Conservation (phyloP, 2,888 invertebrate species). For the Plebejus argus region DNA sequence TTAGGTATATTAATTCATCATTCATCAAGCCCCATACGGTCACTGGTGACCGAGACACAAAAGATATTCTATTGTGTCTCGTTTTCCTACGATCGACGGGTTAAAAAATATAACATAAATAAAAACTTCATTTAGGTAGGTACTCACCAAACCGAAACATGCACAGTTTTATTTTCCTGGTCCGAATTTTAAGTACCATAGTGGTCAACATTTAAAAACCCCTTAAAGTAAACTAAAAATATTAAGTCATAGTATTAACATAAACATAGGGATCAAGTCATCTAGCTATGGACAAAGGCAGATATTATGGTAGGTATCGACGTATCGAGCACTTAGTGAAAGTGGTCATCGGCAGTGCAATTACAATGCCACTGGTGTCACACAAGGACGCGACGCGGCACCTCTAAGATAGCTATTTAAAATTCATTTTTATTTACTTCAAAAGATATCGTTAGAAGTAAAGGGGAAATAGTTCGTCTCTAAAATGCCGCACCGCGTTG, state of each 20-base stretch:
- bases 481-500: background rate
- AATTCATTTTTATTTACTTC: background rate
- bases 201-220: slow-evolving; percentile 7
- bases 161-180: background rate
- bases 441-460: too few relatives aligned
- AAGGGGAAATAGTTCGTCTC: background rate
- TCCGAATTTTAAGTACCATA: slow-evolving; percentile 4
- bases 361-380: background rate
- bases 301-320: background rate
- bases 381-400: background rate
- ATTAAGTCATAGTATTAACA: slow-evolving; percentile 20
- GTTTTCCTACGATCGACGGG: too few relatives aligned
- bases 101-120: too few relatives aligned
- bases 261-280: background rate
- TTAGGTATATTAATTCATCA: too few relatives aligned
- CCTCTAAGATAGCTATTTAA: background rate
- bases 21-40: too few relatives aligned
- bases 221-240: slow-evolving; percentile 4
- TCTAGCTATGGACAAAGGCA: background rate
- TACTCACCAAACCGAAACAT: background rate
- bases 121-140: too few relatives aligned
- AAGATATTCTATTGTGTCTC: too few relatives aligned
- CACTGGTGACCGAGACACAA: too few relatives aligned
- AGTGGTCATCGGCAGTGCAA: background rate
- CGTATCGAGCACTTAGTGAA: too few relatives aligned